Evolutionary conservation across 1,140 invertebrate species (phyloP).

Genomic region (Drosophila pandora): DNA sequence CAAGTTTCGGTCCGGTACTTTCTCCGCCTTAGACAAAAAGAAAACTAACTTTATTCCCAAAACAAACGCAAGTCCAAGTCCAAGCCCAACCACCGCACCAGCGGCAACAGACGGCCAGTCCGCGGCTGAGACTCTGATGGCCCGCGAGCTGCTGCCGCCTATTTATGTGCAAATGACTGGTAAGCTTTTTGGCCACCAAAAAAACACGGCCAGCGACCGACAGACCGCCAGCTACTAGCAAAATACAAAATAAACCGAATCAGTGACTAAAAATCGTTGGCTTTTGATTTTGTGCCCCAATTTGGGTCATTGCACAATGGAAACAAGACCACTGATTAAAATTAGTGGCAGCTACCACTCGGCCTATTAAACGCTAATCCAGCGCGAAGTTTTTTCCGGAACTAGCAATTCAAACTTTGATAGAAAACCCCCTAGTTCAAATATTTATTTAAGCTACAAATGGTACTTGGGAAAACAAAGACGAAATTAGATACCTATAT

Average conservation of each 20-base stretch:
- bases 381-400: neutral
- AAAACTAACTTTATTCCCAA: conserved; percentile 31
- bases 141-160: conserved; percentile 22
- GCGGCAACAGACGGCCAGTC: neutral
- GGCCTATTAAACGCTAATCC: neutral
- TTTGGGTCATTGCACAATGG: conserved; percentile 82
- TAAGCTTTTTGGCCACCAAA: conserved; percentile 45
- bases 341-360: conserved; percentile 57
- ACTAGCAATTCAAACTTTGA: too few species aligned
- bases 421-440: too few species aligned
- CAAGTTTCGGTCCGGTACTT: conserved; percentile 48
- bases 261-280: conserved; percentile 47
- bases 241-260: conserved; percentile 35
- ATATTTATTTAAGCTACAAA: too few species aligned
- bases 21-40: conserved; percentile 48
- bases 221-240: conserved; percentile 6
- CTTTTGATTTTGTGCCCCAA: conserved; percentile 68
- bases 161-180: conserved; percentile 71
- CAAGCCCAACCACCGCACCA: neutral
- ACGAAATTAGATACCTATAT: too few species aligned
- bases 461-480: too few species aligned
- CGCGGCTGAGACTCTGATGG: neutral
- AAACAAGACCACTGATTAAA: conserved; percentile 69
- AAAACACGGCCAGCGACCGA: conserved; percentile 25
- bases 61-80: conserved; percentile 9